phyloP scores from a whole-genome alignment of 2,113 vertebrate genomes.

The Pachycephala philippinensis region DNA sequence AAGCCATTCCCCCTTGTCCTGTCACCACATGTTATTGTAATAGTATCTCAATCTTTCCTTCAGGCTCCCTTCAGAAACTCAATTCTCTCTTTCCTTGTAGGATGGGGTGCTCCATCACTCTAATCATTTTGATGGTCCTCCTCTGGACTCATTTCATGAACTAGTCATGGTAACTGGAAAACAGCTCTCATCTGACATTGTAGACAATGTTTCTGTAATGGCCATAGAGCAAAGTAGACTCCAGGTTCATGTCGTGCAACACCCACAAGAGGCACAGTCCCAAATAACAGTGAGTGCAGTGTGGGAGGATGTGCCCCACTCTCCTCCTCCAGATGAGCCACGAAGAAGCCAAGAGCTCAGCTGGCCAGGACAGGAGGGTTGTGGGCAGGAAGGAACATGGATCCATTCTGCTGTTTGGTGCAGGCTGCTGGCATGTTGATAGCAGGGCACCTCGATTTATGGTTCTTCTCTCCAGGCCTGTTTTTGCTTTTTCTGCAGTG shows the following conservation, averaged over 20 bases:
- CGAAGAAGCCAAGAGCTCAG: accelerated
- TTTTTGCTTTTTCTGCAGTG: background rate
- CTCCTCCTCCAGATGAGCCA: background rate
- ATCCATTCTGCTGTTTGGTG: background rate
- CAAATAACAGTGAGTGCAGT: background rate
- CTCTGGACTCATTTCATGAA: background rate
- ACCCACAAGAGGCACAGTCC: background rate
- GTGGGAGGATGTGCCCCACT: background rate
- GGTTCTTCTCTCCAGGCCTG: background rate
- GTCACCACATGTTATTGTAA: background rate
- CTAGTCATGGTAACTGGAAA: background rate
- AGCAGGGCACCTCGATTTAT: background rate
- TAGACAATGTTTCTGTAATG: background rate
- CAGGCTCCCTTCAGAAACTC: background rate
- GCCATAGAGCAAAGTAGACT: background rate
- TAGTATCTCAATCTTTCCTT: background rate
- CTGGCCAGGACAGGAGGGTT: accelerated
- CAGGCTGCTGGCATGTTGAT: accelerated
- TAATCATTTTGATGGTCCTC: background rate
- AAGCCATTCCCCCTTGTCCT: background rate
- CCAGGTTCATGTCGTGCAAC: accelerated
- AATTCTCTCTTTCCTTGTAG: background rate
- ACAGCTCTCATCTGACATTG: background rate
- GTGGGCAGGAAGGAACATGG: background rate
- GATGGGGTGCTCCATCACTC: background rate